Evolutionary conservation across 2,113 vertebrate species (phyloP), one percentile per base, ranked within the genome.

Genomic region (Ctenodactylus gundi): DNA sequence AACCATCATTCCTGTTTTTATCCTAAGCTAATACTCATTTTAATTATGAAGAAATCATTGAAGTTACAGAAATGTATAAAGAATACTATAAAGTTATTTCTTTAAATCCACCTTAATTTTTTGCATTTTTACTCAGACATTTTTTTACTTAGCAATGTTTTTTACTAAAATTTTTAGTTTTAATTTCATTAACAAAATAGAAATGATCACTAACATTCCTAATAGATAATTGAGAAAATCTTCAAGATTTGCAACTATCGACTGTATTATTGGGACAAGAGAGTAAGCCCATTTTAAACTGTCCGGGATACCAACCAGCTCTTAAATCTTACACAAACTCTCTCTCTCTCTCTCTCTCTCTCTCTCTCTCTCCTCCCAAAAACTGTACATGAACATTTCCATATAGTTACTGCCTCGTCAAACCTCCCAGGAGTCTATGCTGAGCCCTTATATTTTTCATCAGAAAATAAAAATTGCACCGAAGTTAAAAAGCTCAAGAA

Each of bases 111-210:
- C 23, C 6, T 58, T 82, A 73, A 49, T 25, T 64, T 64, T 90
- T 15, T 49, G 1, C n/a, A 73, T 91, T 89, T 87, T 55, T 4
- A 20, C 10, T 80, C 4, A 27, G 39, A 68, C 25, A 39, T 75
- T 46, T 64, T 65, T 80, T 9, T 7, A 65, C 65, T 57, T 84
- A 90, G 53, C 58, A 83, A 95, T 44, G 0, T 34, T 31, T 82
- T 81, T 10, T 76, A 15, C 18, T 15, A 70, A 90, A 94, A 68
- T 15, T 90, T 46, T 34, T 39, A 36, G 64, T 44, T 91, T 85
- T 93, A 3, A 55, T 76, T 75, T 75, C 34, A 51, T 88, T 49
- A 96, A 81, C 94, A 94, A 92, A 94, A 81, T 75, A 0, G 4
- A 68, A 83, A 18, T 85, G 21, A 76, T 65, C 58, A 70, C 7